phyloP scores from a whole-genome alignment of 2,797 vertebrate species.

The Mormyrops attenuatus region DNA sequence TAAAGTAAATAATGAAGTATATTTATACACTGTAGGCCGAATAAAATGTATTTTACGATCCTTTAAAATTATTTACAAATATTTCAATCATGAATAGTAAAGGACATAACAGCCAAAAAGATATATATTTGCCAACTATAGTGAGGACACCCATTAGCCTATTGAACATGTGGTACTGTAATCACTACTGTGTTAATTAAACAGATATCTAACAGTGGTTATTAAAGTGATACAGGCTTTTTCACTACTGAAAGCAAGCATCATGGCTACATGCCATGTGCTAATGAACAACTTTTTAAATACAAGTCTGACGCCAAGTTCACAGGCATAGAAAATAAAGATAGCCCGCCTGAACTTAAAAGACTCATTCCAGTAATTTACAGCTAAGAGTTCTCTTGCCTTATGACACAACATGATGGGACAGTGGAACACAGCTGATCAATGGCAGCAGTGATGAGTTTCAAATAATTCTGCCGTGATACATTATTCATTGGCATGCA shows the following conservation, averaged over 20 bases:
- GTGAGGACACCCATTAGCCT: too few species aligned
- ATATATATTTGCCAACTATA: too few species aligned
- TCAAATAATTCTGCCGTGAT: slow-evolving; percentile 39
- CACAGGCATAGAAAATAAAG: not conserved
- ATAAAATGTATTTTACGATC: too few species aligned
- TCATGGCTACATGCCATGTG: slow-evolving; percentile 9
- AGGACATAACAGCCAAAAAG: too few species aligned
- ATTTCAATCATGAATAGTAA: too few species aligned
- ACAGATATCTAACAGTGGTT: slow-evolving; percentile 5
- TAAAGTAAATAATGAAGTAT: too few species aligned
- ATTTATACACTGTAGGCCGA: too few species aligned
- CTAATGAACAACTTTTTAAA: slow-evolving; percentile 19
- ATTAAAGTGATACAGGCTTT: not conserved
- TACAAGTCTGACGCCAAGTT: not conserved
- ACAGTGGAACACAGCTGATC: slow-evolving; percentile 23
- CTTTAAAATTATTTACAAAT: too few species aligned
- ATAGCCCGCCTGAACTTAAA: not conserved
- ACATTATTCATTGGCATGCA: slow-evolving; percentile 41
- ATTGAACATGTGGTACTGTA: not conserved
- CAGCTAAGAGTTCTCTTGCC: slow-evolving; percentile 33
- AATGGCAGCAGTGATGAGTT: slow-evolving; percentile 36
- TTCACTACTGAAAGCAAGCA: not conserved
- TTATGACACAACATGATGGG: too few species aligned
- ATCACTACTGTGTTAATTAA: slow-evolving; percentile 4
- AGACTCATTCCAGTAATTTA: slow-evolving; percentile 36